Evolutionary conservation across 1,140 invertebrate genomes (phyloP).

Genomic region (Phthorimaea operculella): DNA sequence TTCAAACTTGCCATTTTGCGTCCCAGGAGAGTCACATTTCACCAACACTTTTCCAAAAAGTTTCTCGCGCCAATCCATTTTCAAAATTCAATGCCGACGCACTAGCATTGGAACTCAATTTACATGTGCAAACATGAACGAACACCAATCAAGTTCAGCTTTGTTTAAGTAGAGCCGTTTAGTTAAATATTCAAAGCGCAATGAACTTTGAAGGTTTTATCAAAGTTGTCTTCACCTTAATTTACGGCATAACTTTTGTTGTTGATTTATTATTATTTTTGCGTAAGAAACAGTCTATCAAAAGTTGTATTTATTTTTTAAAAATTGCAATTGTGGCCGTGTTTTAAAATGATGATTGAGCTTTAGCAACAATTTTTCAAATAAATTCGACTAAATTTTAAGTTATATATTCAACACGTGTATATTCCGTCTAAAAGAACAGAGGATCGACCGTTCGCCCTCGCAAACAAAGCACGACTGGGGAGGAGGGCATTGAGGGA

Average conservation of each 20-base stretch:
- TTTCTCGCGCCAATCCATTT: conserved; percentile 66
- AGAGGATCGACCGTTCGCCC: conserved; percentile 40
- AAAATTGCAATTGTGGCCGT: no score
- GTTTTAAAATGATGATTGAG: no score
- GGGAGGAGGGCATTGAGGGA: conserved; percentile 43
- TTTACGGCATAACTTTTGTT: no score
- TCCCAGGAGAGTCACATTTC: conserved; percentile 60
- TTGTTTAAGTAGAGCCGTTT: neutral
- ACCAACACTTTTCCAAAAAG: conserved; percentile 66
- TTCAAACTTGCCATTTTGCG: conserved; percentile 55
- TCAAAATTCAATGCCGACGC: conserved; percentile 33
- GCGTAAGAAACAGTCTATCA: no score
- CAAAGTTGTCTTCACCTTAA: neutral
- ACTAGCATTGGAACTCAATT: conserved; percentile 13
- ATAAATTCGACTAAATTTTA: no score
- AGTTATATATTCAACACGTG: no score
- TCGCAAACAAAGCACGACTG: conserved; percentile 58
- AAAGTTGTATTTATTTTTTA: no score
- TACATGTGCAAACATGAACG: neutral
- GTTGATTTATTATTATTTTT: no score
- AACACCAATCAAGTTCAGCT: neutral
- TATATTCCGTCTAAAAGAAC: no score
- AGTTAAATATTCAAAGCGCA: neutral
- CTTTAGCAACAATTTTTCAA: no score
- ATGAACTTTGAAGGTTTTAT: neutral